phyloP scores from a whole-genome alignment of 2,888 invertebrate genomes.

The Limnephilus lunatus region DNA sequence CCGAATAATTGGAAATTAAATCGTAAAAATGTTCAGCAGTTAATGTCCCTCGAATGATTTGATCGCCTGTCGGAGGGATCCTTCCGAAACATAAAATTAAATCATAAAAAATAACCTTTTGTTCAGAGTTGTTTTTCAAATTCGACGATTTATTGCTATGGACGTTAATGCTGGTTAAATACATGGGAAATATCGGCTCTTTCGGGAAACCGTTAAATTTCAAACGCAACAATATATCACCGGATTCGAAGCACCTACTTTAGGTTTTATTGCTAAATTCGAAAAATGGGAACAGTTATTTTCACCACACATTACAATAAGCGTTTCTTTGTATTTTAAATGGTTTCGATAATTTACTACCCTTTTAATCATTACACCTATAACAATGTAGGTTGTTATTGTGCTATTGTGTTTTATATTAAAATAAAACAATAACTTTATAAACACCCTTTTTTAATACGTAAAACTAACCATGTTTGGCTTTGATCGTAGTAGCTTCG shows the following conservation, averaged over 20 bases:
- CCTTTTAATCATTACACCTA: neutral
- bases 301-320: neutral
- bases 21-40: neutral
- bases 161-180: constrained; percentile 38
- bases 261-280: neutral
- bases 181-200: constrained; percentile 5
- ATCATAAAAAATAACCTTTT: constrained; percentile 29
- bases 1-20: neutral
- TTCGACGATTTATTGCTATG: constrained; percentile 43
- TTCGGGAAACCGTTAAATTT: constrained; percentile 23
- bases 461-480: no score
- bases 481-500: no score
- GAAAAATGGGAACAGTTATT: neutral
- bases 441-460: no score
- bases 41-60: constrained; percentile 37
- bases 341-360: neutral
- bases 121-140: constrained; percentile 38
- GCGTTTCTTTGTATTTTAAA: neutral
- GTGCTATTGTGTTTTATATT: no score
- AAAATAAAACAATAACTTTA: no score
- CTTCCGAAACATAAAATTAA: constrained; percentile 39
- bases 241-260: neutral
- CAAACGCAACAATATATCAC: neutral
- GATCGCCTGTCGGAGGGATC: constrained; percentile 13
- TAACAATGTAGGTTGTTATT: no score